Conservation (phyloP, 53 echinoderm and acorn worm genomes). For the Paracentrotus lividus region DNA sequence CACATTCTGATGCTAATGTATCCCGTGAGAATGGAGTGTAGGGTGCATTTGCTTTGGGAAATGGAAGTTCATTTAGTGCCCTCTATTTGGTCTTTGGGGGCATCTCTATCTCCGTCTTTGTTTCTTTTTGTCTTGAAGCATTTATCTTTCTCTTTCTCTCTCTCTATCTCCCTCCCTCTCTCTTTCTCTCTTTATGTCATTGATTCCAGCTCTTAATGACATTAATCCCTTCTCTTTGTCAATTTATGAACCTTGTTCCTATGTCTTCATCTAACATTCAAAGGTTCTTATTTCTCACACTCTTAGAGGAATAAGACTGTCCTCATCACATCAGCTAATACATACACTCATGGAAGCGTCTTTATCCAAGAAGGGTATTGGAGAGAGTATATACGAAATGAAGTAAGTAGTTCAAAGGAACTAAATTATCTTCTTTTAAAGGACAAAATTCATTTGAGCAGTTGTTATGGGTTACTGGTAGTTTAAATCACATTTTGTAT, state of each 20-base stretch:
- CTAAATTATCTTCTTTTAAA: too few species aligned
- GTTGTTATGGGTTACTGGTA: too few species aligned
- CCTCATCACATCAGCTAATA: constrained; percentile 63
- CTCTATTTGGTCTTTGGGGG: too few species aligned
- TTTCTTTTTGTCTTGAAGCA: not conserved
- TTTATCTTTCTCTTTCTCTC: not conserved
- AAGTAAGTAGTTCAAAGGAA: constrained; percentile 36
- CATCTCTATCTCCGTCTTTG: not conserved
- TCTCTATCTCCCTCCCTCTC: not conserved
- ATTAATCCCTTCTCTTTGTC: not conserved
- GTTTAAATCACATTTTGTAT: too few species aligned
- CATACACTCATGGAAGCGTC: constrained; percentile 76
- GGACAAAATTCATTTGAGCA: too few species aligned
- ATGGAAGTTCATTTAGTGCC: too few species aligned
- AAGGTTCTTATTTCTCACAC: not conserved
- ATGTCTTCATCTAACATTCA: not conserved
- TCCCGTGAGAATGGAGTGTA: too few species aligned
- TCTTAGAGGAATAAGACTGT: constrained; percentile 82
- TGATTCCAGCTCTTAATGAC: not conserved
- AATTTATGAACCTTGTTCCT: not conserved
- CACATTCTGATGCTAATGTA: too few species aligned
- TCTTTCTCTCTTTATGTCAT: not conserved
- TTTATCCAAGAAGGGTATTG: constrained; percentile 77
- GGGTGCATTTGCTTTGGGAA: too few species aligned
- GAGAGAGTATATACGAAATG: constrained; percentile 65